Evolutionary conservation across 92 coral and sea anemone genomes (phyloP), one percentile per base, ranked within the genome.

Genomic region (Porites rus): DNA sequence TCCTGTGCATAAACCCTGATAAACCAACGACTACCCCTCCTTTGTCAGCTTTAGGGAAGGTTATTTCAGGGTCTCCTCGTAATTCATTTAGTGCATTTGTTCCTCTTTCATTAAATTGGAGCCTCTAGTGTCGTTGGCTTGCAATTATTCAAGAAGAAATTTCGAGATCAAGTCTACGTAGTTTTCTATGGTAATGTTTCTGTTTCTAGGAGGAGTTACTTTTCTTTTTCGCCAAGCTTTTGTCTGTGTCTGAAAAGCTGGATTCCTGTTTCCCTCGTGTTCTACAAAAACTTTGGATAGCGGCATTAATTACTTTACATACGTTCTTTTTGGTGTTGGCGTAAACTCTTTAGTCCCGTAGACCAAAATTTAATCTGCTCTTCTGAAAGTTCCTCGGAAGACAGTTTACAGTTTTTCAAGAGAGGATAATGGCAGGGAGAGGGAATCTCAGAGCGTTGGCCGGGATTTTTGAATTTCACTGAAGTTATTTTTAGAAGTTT

Each of bases 131-230:
- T 61, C 82, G 21, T 76, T 77, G 58, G 62, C 82, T 77, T 77
- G 82, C 62, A 60, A 77, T 77, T 77, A 72, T 77, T 77, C 82
- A 77, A 77, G 82, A 63, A 70, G 82, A 62, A 62, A 77, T 77
- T 77, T 63, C 22, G 71, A 61, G 82, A 77, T 72, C 59, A 63
- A 77, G 59, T 76, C 69, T 58, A 58, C 25, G 25, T 38, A 38
- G 5, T 38, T 38, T 38, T 38, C 46, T 38, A 3, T 0, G 46
- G 46, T 38, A 38, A 38, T 38, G 46, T 38, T 3, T 38, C 46
- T 38, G 46, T 38, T 38, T 38, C 46, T 38, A 38, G 46, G 46
- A 0, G 46, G 46, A 38, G 46, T 38, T 38, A 38, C 46, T 38
- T 38, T 22, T 60, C 13, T 58, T 76, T 60, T 76, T 76, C 24